Evolutionary conservation across 2,113 vertebrate species (phyloP), one percentile per base, ranked within the genome.

Genomic region (Callionymus lyra): DNA sequence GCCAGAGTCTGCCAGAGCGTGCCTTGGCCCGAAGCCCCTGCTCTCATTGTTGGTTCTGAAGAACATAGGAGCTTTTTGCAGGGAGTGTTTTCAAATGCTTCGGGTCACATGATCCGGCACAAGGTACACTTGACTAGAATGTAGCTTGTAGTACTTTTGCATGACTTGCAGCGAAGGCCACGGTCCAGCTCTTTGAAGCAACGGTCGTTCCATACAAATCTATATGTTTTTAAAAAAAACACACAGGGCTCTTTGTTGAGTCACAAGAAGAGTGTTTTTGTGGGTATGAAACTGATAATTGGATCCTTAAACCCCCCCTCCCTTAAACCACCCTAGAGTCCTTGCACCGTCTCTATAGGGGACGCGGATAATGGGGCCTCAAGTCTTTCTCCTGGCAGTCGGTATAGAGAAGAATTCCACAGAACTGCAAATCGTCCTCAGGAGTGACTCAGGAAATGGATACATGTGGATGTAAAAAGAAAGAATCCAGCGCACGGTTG

Each of bases 361-460:
- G 63, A 47, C 31, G 59, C 45, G 75, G 58, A 72, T 76, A 74
- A 74, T 41, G 40, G 52, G 69, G 69, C 53, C 58, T 70, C 59
- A 52, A 59, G 67, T 63, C 16, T 17, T 51, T 47, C 71, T 53
- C 40, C 54, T 46, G 50, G 61, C 65, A 47, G 16, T 63, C 39
- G 65, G 49, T 50, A 52, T 48, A 50, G 51, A 44, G 37, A 53
- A 50, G 51, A 72, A 79, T 81, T 80, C 78, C 75, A 53, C 56
- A 47, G 69, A 45, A 6, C 52, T 48, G 59, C 52, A 75, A 80
- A 80, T 80, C 74, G 74, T 64, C 56, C 65, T 75, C 63, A 73
- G 68, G 60, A 78, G 72, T 47, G 67, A 56, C 32, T 64, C 72
- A 67, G 82, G 77, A 83, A 83, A 76, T 53, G 71, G 80, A 74